phyloP scores from a whole-genome alignment of 2,113 vertebrate species.

The Podarcis cretensis region DNA sequence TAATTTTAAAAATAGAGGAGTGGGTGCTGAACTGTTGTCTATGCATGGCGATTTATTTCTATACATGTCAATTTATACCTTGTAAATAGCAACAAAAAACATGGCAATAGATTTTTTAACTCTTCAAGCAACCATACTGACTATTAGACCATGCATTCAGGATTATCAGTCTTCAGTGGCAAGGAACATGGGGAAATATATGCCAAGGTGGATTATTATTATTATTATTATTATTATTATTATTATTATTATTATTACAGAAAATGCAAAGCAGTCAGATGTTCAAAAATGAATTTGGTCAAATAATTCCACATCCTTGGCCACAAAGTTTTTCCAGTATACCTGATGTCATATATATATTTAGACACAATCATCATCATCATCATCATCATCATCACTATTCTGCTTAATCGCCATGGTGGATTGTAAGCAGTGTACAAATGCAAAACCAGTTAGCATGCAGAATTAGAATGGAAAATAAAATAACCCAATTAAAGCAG shows the following conservation, averaged over 20 bases:
- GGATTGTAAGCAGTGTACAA: too few species aligned
- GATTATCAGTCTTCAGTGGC: conserved; percentile 4
- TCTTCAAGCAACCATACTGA: conserved; percentile 33
- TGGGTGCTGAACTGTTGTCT: conserved; percentile 20
- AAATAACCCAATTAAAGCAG: too few species aligned
- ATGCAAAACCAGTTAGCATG: too few species aligned
- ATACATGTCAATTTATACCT: conserved; percentile 28
- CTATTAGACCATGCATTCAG: conserved; percentile 15
- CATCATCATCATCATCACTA: too few species aligned
- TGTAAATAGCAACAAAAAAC: conserved; percentile 43
- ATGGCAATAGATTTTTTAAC: conserved; percentile 13
- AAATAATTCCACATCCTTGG: background rate
- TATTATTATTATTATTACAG: too few species aligned
- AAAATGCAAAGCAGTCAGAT: background rate
- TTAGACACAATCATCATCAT: too few species aligned
- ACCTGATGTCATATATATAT: background rate
- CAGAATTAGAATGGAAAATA: too few species aligned
- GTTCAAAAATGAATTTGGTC: conserved; percentile 11
- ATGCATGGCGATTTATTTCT: background rate
- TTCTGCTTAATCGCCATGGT: too few species aligned
- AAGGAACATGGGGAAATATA: conserved; percentile 26
- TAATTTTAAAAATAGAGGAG: conserved; percentile 38
- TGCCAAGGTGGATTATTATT: background rate
- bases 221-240: too few species aligned
- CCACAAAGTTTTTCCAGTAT: background rate